Conservation (phyloP, 1,140 invertebrate genomes). For the Sipha flava region DNA sequence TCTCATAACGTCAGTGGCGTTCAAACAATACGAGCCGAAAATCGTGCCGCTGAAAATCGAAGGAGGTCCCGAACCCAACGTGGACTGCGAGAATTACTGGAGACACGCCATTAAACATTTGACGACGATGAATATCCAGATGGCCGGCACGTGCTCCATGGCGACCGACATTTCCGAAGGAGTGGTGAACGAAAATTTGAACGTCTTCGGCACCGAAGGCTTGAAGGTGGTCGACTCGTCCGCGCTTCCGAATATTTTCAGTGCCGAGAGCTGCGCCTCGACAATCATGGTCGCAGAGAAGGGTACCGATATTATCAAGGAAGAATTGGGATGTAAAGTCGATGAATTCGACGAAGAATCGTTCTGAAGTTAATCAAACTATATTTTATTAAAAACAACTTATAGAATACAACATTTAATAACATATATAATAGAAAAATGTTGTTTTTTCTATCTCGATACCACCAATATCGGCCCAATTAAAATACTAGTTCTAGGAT, state of each 20-base stretch:
- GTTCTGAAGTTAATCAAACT: no score
- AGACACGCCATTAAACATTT: constrained; percentile 39
- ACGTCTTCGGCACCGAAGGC: constrained; percentile 38
- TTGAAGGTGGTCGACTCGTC: constrained; percentile 45
- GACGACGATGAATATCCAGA: constrained; percentile 40
- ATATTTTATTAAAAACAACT: no score
- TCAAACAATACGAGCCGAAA: constrained; percentile 42
- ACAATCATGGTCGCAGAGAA: constrained; percentile 54
- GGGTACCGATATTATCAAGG: constrained; percentile 48
- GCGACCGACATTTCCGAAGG: constrained; percentile 41
- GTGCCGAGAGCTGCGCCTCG: constrained; percentile 43
- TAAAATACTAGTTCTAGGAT: no score
- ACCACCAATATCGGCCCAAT: no score
- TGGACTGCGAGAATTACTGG: constrained; percentile 40
- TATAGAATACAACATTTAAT: no score
- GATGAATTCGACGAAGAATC: neutral
- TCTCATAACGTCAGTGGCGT: constrained; percentile 39
- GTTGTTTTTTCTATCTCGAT: no score
- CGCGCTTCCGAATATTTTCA: constrained; percentile 44
- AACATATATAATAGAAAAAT: no score
- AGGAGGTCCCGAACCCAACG: constrained; percentile 36
- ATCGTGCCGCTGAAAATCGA: constrained; percentile 51
- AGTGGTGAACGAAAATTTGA: constrained; percentile 47
- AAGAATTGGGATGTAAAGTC: neutral
- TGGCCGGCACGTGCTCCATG: constrained; percentile 36